Base-by-base conservation (phyloP, 2,113 vertebrate genomes). In the Pimephales promelas region DNA sequence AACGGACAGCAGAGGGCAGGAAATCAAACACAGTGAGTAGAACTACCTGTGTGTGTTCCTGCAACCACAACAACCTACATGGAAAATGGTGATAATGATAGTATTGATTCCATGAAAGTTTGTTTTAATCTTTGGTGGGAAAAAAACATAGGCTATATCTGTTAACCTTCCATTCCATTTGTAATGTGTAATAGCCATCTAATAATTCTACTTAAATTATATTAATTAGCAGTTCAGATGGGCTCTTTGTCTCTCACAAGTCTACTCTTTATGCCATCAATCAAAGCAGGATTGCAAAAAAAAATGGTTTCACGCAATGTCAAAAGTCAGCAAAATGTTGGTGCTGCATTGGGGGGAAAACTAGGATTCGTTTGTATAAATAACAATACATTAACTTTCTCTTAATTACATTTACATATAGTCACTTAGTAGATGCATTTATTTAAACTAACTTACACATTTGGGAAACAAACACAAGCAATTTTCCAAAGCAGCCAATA, bases 1-100 rank as follows among this genome's bases (percentile, higher is more conserved):
- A 68, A 87, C 84, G 28, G 0, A 92, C 94, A 94, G 87, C 92
- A 91, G 94, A 92, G 92, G 94, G 94, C 94, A 95, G 92, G 93
- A 95, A 87, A 90, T 79, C 88, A 86, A 94, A 93, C 52, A 92
- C 92, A 89, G 95, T 96, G 90, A 91, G 79, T 68, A 10, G 26
- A 52, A 9, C 26, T 31, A 26, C 71, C 71, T 74, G 14, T 71
- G 36, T 49, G 0, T 64, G 10, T 68, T 74, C 24, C 24, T 28
- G 11, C 14, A 47, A 71, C 26, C 59, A 62, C 59, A 62, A 28
- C 59, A 6, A 54, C 18, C 16, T 54, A 28, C 28, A 20, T 3
- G 26, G 11, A 62, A 62, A 16, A 62, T 28, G 26, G 18, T 64
- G 16, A 64, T 64, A 28, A 64, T 18, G 6, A 20, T 66, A 20